These are phyloP conservation scores for Dioctria linearis DNA, from an alignment of 2,888 invertebrate species.

Conservation along the genomic window DNA sequence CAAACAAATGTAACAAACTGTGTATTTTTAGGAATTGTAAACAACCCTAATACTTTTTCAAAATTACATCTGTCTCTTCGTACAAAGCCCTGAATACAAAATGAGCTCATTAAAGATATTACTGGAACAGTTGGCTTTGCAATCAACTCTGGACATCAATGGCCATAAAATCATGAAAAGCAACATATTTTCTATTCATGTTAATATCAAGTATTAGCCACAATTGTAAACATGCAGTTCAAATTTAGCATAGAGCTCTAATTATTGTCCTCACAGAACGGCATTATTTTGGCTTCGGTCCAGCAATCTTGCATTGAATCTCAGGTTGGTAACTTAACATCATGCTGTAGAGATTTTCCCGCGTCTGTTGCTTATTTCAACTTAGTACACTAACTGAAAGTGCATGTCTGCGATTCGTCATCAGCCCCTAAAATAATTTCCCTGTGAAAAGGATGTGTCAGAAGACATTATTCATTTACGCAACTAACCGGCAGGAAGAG, in stretches of 20 bases:
- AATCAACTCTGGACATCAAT: no score
- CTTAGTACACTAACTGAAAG: constrained; percentile 38
- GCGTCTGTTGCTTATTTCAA: constrained; percentile 19
- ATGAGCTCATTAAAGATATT: no score
- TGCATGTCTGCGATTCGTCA: constrained; percentile 49
- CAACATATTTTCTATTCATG: no score
- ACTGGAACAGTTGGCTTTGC: no score
- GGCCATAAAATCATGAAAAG: no score
- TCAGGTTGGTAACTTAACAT: constrained; percentile 43
- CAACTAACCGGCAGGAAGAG: constrained; percentile 40
- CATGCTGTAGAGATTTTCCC: not conserved
- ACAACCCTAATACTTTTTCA: no score
- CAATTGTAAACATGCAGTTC: not conserved
- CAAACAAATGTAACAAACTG: no score
- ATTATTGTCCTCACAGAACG: constrained; percentile 27
- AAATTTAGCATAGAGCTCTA: constrained; percentile 42
- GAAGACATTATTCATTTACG: constrained; percentile 47
- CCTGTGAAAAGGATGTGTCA: constrained; percentile 51
- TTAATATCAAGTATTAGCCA: no score
- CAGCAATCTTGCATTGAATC: constrained; percentile 32
- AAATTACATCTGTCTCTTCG: no score
- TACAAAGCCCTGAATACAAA: no score
- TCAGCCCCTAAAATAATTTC: constrained; percentile 50
- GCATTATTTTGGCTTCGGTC: constrained; percentile 38
- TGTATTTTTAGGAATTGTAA: no score